These are phyloP conservation scores for Bombyx mandarina DNA, from an alignment of 1,140 invertebrate species.

Conservation along the genomic window DNA sequence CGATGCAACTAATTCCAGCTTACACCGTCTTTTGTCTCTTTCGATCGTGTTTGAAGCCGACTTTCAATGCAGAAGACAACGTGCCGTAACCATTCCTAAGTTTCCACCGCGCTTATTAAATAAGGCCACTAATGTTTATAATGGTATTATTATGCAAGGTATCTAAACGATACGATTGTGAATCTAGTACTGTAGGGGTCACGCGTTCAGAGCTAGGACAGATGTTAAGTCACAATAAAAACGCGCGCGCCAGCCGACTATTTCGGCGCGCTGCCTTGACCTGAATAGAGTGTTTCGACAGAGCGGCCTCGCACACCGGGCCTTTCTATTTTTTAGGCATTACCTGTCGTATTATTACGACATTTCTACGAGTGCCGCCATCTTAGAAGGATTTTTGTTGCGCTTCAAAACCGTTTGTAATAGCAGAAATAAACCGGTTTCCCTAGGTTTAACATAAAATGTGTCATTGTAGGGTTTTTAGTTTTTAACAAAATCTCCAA, in stretches of 20 bases:
- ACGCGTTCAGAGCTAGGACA: constrained; percentile 39
- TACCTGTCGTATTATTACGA: constrained; percentile 69
- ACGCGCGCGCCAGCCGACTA: constrained; percentile 62
- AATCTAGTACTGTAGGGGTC: not conserved
- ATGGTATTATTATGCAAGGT: no score
- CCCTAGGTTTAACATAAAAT: constrained; percentile 12
- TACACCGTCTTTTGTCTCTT: no score
- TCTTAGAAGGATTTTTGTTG: constrained; percentile 52
- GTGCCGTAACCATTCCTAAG: no score
- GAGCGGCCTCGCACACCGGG: constrained; percentile 67
- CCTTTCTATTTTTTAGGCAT: constrained; percentile 71
- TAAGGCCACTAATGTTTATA: no score
- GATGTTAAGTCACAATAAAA: constrained; percentile 69
- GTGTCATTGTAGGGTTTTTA: no score
- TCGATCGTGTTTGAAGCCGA: no score
- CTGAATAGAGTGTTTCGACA: constrained; percentile 66
- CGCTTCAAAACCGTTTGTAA: constrained; percentile 25
- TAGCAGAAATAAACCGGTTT: constrained; percentile 28
- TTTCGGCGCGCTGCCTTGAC: constrained; percentile 69
- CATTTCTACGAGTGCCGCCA: constrained; percentile 52
- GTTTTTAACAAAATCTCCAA: no score
- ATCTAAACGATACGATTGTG: no score
- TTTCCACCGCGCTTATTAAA: no score
- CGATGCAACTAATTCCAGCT: no score
- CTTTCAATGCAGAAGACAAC: no score